Conservation (phyloP, 2,888 invertebrate species). For the Nematopogon swammerdamellus region DNA sequence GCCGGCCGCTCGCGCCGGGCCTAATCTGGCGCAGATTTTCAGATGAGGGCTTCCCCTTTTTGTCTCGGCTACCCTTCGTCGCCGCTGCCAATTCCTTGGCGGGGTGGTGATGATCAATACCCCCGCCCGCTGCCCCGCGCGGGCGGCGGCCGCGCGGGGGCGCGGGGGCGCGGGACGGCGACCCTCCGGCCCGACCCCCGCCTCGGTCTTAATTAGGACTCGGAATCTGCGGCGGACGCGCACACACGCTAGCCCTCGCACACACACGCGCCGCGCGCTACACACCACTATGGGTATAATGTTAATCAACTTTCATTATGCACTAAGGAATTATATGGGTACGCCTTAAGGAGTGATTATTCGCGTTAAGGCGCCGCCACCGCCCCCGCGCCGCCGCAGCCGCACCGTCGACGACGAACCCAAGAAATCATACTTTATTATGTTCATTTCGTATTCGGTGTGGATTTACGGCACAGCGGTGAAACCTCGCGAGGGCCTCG, state of each 20-base stretch:
- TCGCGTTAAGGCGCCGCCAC: conserved; percentile 45
- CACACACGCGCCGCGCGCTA: conserved; percentile 5
- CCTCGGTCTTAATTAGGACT: conserved; percentile 82
- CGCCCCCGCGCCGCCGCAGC: too few relatives aligned
- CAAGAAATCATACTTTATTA: conserved; percentile 56
- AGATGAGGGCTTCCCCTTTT: conserved; percentile 52
- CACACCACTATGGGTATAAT: conserved; percentile 26
- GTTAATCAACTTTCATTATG: conserved; percentile 59
- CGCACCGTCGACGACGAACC: conserved; percentile 9
- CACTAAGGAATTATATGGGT: conserved; percentile 57
- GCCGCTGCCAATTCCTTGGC: conserved; percentile 35
- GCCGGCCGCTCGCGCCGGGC: conserved; percentile 28
- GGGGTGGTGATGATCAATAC: conserved; percentile 54
- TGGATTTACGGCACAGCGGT: conserved; percentile 28
- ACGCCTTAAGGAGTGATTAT: conserved; percentile 55
- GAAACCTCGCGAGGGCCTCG: conserved; percentile 32
- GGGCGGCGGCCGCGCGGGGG: conserved; percentile 40
- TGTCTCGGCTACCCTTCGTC: conserved; percentile 49
- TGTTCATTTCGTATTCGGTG: conserved; percentile 39
- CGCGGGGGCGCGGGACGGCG: too few relatives aligned
- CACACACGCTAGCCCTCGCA: conserved; percentile 38
- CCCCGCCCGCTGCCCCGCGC: conserved; percentile 17
- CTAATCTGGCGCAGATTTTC: conserved; percentile 50
- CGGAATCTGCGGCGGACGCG: conserved; percentile 82
- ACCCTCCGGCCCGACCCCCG: conserved; percentile 29